Evolutionary conservation across 2,113 vertebrate genomes (phyloP).

Genomic region (Helogale parvula): DNA sequence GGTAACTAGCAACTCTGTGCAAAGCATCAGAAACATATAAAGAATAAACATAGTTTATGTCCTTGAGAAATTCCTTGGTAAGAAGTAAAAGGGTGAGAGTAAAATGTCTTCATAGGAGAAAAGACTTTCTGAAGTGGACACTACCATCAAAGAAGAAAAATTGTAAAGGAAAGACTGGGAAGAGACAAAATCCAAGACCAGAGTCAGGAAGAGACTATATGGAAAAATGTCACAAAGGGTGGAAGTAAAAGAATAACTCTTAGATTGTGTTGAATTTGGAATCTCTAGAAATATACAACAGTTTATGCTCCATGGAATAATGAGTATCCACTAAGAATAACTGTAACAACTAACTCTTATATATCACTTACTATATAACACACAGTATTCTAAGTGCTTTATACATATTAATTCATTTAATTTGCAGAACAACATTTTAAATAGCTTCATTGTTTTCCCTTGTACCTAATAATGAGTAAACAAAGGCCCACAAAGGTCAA

Average conservation of each 20-base stretch:
- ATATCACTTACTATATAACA: background rate
- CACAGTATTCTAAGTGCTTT: background rate
- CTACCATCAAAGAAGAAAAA: constrained; percentile 25
- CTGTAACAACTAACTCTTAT: background rate
- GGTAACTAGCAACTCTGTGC: background rate
- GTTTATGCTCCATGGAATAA: constrained; percentile 4
- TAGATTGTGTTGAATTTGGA: background rate
- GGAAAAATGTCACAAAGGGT: constrained; percentile 35
- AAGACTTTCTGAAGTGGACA: background rate
- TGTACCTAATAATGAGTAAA: background rate
- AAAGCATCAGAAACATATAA: background rate
- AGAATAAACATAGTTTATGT: background rate
- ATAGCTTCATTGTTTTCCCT: background rate
- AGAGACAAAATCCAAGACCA: constrained; percentile 40
- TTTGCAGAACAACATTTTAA: background rate
- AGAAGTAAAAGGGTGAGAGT: background rate
- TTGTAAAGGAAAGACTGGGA: constrained; percentile 39
- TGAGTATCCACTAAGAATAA: background rate
- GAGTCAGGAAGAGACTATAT: background rate
- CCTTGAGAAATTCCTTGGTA: background rate
- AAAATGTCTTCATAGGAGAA: background rate
- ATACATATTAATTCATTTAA: background rate
- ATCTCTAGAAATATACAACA: background rate
- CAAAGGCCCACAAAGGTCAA: background rate
- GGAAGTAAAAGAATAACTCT: background rate